These are phyloP conservation scores for Phoeniculus purpureus DNA, from an alignment of 2,797 vertebrate species.

Conservation along the genomic window DNA sequence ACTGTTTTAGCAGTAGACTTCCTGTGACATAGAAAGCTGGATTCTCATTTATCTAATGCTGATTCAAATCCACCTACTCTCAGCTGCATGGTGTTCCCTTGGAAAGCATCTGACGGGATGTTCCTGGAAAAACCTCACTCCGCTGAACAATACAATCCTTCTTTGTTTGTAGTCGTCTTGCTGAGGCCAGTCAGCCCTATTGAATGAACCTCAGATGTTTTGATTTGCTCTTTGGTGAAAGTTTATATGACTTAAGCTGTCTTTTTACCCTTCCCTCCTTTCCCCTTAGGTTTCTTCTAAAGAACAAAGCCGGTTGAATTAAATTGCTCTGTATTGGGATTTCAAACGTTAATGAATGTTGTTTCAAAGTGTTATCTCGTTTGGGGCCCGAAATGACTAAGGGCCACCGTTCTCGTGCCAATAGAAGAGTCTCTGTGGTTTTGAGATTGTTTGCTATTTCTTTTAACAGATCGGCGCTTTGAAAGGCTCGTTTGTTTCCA, in stretches of 20 bases:
- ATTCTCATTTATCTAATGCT: conserved; percentile 66
- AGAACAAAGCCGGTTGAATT: conserved; percentile 65
- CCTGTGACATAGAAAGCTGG: conserved; percentile 65
- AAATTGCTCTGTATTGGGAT: conserved; percentile 62
- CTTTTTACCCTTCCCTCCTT: conserved; percentile 49
- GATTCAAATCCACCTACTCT: conserved; percentile 71
- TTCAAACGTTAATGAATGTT: conserved; percentile 67
- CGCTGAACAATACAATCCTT: conserved; percentile 8
- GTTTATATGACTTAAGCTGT: conserved; percentile 67
- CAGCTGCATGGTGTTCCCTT: conserved; percentile 72
- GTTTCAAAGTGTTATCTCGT: conserved; percentile 67
- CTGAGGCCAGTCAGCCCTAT: conserved; percentile 50
- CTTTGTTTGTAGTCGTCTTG: conserved; percentile 70
- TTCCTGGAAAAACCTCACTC: conserved; percentile 71
- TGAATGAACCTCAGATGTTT: conserved; percentile 71
- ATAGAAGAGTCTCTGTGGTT: conserved; percentile 50
- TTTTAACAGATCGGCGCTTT: conserved; percentile 46
- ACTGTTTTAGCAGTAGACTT: conserved; percentile 73
- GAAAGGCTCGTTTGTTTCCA: conserved; percentile 56
- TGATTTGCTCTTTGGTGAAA: conserved; percentile 72
- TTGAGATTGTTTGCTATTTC: conserved; percentile 62
- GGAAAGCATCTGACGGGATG: conserved; percentile 72
- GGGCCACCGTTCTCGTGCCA: conserved; percentile 28
- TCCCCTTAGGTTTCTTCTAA: conserved; percentile 28
- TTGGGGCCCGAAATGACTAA: conserved; percentile 25